Evolutionary conservation across 2,797 vertebrate species (phyloP), one percentile per base, ranked within the genome.

Genomic region (Phrynocephalus forsythii): DNA sequence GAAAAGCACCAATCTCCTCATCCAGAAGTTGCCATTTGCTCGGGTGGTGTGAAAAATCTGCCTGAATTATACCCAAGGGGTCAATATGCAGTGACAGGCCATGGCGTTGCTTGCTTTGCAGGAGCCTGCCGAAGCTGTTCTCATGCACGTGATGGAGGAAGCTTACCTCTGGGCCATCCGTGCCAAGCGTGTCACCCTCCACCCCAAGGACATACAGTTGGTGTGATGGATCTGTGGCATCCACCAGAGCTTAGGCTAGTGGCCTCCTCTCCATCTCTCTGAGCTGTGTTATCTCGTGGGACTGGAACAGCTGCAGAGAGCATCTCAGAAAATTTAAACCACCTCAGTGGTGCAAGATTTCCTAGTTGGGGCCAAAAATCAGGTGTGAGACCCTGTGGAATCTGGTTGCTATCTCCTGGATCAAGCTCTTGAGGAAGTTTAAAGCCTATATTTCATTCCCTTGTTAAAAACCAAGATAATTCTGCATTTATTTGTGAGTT

Each of bases 31-130:
- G 95, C 97, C 97, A 69, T 82, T 87, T 78, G 63, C 56, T 18
- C 97, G 97, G 69, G 96, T 97, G 1, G 95, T 96, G 92, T 96
- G 97, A 50, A 98, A 98, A 92, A 95, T 98, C 87, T 98, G 97
- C 83, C 83, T 96, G 85, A 82, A 8, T 1, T 97, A 93, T 84
- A 93, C 96, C 77, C 90, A 75, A 4, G 95, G 81, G 26, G 92
- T 96, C 0, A 20, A 85, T 60, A 88, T 97, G 13, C 93, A 30
- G 10, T 98, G 98, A 98, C 97, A 98, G 90, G 92, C 95, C 1
- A 94, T 95, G 2, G 98, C 97, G 3, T 92, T 98, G 6, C 7
- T 97, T 6, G 88, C 88, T 8, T 48, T 89, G 50, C 90, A 89
- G 30, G 88, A 68, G 87, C 75, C 60, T 0, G 79, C 86, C 5